phyloP scores from a whole-genome alignment of 2,113 vertebrate species.

The Athene noctua region DNA sequence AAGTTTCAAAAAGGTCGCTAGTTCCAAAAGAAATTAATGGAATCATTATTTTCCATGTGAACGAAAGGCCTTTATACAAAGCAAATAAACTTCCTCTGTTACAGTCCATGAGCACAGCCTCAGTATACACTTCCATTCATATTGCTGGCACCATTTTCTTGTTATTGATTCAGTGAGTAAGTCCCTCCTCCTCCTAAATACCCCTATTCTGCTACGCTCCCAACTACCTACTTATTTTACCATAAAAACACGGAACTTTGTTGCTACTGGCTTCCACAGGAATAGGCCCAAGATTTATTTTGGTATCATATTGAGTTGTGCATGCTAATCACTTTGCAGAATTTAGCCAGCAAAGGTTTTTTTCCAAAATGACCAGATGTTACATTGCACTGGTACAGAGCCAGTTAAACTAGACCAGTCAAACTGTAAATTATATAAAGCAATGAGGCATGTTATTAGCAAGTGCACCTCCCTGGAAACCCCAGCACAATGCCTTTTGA shows the following conservation, averaged over 20 bases:
- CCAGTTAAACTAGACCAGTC: background rate
- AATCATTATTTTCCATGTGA: slow-evolving; percentile 38
- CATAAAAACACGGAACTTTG: background rate
- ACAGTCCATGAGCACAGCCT: slow-evolving; percentile 10
- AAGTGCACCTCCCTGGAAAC: background rate
- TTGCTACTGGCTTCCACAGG: background rate
- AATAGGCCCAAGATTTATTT: slow-evolving; percentile 8
- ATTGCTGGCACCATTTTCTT: slow-evolving; percentile 30
- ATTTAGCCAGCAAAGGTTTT: background rate
- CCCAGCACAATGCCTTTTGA: background rate
- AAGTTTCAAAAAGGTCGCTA: background rate
- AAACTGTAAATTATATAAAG: background rate
- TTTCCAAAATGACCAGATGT: background rate
- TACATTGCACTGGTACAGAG: background rate
- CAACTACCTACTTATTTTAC: slow-evolving; percentile 45
- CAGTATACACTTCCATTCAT: slow-evolving; percentile 38
- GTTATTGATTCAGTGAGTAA: slow-evolving; percentile 23
- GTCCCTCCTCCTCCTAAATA: slow-evolving; percentile 31
- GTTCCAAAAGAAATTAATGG: slow-evolving; percentile 43
- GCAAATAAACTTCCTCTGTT: slow-evolving; percentile 47
- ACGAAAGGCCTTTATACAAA: slow-evolving; percentile 46
- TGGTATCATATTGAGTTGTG: background rate
- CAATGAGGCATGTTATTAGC: background rate
- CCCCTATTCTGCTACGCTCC: background rate
- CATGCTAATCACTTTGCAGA: background rate